Percentiles rank a stretch among this genome's conserved stretches.
Conservation (phyloP, 2,888 invertebrate species). For the Nymphalis polychloros region DNA sequence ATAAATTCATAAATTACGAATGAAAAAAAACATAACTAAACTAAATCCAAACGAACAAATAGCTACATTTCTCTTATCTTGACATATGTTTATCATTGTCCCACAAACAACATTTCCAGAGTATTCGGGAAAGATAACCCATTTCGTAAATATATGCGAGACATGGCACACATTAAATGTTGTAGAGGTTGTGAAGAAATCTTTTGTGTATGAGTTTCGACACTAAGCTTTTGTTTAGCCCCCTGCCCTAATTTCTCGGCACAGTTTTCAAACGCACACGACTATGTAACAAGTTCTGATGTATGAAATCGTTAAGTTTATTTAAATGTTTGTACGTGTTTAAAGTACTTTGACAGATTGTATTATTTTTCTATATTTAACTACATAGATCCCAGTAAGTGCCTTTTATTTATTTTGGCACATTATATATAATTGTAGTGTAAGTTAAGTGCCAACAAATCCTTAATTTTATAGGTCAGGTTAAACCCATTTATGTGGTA, state of each 20-base stretch:
- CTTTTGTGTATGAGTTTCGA: conserved; percentile 32
- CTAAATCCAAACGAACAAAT: conserved; percentile 20
- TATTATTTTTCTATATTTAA: too few relatives aligned
- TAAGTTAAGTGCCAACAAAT: too few relatives aligned
- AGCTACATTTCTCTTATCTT: conserved; percentile 23
- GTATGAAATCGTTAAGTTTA: conserved; percentile 25
- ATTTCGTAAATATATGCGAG: conserved; percentile 21
- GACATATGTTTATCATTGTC: conserved; percentile 32
- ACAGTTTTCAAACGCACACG: conserved; percentile 27
- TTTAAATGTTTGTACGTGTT: conserved; percentile 5
- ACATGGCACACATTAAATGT: conserved; percentile 27
- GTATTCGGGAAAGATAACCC: conserved; percentile 26
- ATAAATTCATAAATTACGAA: too few relatives aligned
- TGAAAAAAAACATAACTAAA: background rate
- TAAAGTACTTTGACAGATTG: background rate
- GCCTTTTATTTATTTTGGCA: too few relatives aligned
- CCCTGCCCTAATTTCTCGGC: conserved; percentile 33
- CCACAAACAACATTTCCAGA: conserved; percentile 16
- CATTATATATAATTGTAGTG: too few relatives aligned
- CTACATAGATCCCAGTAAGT: too few relatives aligned
- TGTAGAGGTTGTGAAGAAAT: conserved; percentile 27
- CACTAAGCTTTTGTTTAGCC: conserved; percentile 34
- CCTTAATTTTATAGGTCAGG: too few relatives aligned
- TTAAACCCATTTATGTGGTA: too few relatives aligned
- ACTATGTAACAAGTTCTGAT: conserved; percentile 22